A percentile compares a stretch with the other conserved stretches of the same genome.
phyloP scores from a whole-genome alignment of 2,888 invertebrate genomes.

The Suillia variegata region DNA sequence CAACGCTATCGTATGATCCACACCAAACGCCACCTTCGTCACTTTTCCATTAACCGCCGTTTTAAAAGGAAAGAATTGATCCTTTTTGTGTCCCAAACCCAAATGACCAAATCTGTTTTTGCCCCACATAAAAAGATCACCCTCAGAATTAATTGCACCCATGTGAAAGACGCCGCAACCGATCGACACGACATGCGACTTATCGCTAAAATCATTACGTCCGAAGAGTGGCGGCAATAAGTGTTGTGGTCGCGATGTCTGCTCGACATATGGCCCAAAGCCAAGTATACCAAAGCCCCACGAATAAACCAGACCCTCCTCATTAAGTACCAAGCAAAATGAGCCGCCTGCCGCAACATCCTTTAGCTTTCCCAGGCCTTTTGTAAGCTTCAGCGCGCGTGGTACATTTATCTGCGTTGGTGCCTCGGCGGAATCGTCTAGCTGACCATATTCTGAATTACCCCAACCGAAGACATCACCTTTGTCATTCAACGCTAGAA shows the following conservation, averaged over 20 bases:
- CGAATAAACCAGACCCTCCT: slow-evolving; percentile 81
- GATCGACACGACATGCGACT: slow-evolving; percentile 70
- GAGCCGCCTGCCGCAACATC: slow-evolving; percentile 87
- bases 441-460: slow-evolving; percentile 90
- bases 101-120: slow-evolving; percentile 82
- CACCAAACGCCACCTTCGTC: slow-evolving; percentile 76
- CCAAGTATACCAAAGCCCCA: slow-evolving; percentile 97
- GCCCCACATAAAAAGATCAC: slow-evolving; percentile 93
- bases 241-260: slow-evolving; percentile 69
- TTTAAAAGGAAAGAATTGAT: slow-evolving; percentile 89
- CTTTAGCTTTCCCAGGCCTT: slow-evolving; percentile 74
- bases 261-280: slow-evolving; percentile 79
- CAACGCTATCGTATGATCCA: slow-evolving; percentile 82
- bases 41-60: slow-evolving; percentile 80
- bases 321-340: slow-evolving; percentile 83
- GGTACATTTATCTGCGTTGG: slow-evolving; percentile 73
- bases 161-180: slow-evolving; percentile 77
- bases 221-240: slow-evolving; percentile 87
- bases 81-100: slow-evolving; percentile 78
- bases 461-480: slow-evolving; percentile 98
- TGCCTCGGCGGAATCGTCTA: slow-evolving; percentile 60
- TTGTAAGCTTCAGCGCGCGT: slow-evolving; percentile 68
- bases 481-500: slow-evolving; percentile 84
- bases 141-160: slow-evolving; percentile 80
- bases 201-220: slow-evolving; percentile 78